Percentiles rank a stretch among this genome's conserved stretches.
Conservation (phyloP, 2,888 invertebrate genomes). For the Eudasyphora cyanicolor region DNA sequence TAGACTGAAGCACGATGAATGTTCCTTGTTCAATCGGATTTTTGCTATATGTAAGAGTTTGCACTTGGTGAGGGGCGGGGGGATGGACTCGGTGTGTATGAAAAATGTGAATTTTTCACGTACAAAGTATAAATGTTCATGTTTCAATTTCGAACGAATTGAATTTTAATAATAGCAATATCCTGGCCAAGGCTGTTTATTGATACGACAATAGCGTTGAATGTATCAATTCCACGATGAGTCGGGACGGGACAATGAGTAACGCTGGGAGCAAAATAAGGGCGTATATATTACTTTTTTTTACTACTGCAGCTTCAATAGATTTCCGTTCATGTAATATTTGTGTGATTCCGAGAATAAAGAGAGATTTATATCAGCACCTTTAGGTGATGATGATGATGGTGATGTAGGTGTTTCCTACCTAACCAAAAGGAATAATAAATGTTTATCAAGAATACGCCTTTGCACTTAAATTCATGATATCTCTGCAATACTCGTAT, state of each 20-base stretch:
- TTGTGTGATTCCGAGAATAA: background rate
- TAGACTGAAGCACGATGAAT: background rate
- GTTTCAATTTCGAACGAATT: constrained; percentile 42
- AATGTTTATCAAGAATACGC: no score
- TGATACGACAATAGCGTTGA: background rate
- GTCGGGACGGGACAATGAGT: no score
- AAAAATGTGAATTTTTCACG: constrained; percentile 30
- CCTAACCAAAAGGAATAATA: no score
- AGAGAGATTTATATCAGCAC: background rate
- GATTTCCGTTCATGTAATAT: background rate
- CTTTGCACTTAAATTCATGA: no score
- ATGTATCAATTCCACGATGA: background rate
- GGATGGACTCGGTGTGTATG: background rate
- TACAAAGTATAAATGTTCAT: constrained; percentile 31
- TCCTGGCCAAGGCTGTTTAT: constrained; percentile 7
- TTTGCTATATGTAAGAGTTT: no score
- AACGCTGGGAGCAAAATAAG: background rate
- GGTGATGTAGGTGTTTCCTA: no score
- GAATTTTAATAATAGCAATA: constrained; percentile 40
- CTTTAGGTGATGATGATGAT: background rate
- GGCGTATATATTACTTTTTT: background rate
- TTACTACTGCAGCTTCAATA: background rate
- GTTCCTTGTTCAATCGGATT: background rate
- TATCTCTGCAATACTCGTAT: no score
- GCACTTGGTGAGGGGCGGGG: background rate